Evolutionary conservation across 2,888 invertebrate species (phyloP).

Genomic region (Bembecia ichneumoniformis): DNA sequence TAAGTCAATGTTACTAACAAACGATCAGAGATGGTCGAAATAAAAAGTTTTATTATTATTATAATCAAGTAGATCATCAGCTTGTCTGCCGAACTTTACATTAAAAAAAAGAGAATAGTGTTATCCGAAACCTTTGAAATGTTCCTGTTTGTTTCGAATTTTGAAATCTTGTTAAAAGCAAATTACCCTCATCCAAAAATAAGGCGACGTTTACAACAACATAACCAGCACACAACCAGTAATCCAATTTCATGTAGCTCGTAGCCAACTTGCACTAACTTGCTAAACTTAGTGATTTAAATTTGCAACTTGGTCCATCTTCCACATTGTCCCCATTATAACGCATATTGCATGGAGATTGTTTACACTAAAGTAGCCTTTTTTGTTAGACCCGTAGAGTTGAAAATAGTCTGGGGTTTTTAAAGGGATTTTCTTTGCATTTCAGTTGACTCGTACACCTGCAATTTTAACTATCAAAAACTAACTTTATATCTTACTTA

Average conservation of each 20-base stretch:
- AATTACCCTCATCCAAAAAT: neutral
- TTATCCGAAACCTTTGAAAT: too few relatives aligned
- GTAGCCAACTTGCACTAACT: slow-evolving; percentile 26
- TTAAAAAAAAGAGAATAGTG: too few relatives aligned
- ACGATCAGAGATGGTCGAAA: too few relatives aligned
- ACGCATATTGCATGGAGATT: neutral
- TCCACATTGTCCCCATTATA: slow-evolving; percentile 10
- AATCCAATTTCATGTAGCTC: slow-evolving; percentile 66
- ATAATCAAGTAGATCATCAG: too few relatives aligned
- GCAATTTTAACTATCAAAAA: slow-evolving; percentile 54
- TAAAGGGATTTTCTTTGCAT: neutral
- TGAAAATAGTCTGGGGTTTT: neutral
- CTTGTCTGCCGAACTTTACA: too few relatives aligned
- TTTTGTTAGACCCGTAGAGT: neutral
- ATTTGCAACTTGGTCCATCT: slow-evolving; percentile 55
- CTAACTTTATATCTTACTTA: slow-evolving; percentile 46
- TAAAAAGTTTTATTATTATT: too few relatives aligned
- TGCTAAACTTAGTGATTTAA: slow-evolving; percentile 64
- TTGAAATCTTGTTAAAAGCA: too few relatives aligned
- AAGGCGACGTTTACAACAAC: slow-evolving; percentile 20
- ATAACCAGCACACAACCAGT: slow-evolving; percentile 34
- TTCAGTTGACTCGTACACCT: slow-evolving; percentile 31
- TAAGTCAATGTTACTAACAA: too few relatives aligned
- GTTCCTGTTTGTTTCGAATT: too few relatives aligned
- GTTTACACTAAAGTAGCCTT: neutral